Conservation (phyloP, 2,888 invertebrate species). For the Hecatera dysodea region DNA sequence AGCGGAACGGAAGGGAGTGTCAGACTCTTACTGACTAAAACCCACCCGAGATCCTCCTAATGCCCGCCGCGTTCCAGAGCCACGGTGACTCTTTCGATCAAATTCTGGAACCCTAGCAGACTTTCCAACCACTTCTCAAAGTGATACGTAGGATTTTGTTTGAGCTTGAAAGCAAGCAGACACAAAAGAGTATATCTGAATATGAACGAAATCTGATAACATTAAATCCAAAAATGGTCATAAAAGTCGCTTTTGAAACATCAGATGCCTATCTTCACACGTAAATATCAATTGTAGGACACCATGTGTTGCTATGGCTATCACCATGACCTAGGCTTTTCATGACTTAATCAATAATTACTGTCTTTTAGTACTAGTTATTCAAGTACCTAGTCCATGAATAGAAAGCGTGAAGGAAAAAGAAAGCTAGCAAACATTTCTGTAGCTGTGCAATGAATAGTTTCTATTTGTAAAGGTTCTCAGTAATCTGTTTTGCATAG, state of each 20-base stretch:
- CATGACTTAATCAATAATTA: constrained; percentile 26
- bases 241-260: neutral
- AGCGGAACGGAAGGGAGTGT: too few species aligned
- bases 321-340: constrained; percentile 1
- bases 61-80: too few species aligned
- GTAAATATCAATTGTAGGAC: constrained; percentile 18
- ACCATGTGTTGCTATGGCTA: neutral
- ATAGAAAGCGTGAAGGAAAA: constrained; percentile 43
- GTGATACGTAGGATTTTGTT: neutral
- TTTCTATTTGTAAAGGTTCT: constrained; percentile 21
- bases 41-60: too few species aligned
- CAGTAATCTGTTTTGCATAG: constrained; percentile 5
- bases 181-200: neutral
- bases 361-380: neutral
- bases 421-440: constrained; percentile 21
- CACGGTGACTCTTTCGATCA: too few species aligned
- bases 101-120: too few species aligned
- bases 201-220: neutral
- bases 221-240: neutral
- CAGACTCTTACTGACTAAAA: too few species aligned
- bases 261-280: constrained; percentile 22
- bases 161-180: neutral
- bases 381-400: constrained; percentile 9
- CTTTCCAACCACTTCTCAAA: too few species aligned
- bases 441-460: constrained; percentile 9